Evolutionary conservation across 2,113 vertebrate genomes (phyloP).

Genomic region (Alouatta palliata): DNA sequence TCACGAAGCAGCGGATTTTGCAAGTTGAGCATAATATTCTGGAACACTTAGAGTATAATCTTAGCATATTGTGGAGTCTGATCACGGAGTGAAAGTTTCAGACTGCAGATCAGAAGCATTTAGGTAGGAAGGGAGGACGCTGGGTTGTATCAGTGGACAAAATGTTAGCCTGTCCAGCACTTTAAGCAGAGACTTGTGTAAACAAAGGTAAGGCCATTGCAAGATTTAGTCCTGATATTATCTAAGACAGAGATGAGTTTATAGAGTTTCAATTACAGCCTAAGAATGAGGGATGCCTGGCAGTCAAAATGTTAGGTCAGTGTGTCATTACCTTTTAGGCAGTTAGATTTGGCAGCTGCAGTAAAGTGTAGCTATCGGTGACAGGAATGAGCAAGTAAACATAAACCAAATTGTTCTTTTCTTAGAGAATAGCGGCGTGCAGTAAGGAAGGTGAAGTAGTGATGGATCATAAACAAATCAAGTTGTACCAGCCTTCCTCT

Average conservation of each 20-base stretch:
- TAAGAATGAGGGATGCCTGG: background rate
- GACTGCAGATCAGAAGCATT: background rate
- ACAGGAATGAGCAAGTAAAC: background rate
- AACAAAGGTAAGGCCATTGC: background rate
- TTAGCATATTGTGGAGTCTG: background rate
- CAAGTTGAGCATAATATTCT: background rate
- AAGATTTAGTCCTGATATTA: background rate
- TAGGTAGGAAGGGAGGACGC: background rate
- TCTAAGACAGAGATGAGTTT: background rate
- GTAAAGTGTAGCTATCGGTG: background rate
- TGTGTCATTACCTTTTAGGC: background rate
- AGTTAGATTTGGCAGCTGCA: background rate
- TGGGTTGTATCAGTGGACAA: background rate
- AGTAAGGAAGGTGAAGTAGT: background rate
- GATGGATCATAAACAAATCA: background rate
- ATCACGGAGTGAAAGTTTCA: background rate
- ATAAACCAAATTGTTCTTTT: background rate
- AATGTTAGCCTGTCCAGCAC: background rate
- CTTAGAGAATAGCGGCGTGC: background rate
- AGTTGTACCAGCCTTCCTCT: background rate
- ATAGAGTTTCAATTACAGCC: background rate
- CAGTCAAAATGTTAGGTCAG: background rate
- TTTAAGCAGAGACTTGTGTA: background rate
- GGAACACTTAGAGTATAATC: background rate
- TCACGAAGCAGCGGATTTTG: background rate